Evolutionary conservation across 1,140 invertebrate species (phyloP).

Genomic region (Dysdera silvatica): DNA sequence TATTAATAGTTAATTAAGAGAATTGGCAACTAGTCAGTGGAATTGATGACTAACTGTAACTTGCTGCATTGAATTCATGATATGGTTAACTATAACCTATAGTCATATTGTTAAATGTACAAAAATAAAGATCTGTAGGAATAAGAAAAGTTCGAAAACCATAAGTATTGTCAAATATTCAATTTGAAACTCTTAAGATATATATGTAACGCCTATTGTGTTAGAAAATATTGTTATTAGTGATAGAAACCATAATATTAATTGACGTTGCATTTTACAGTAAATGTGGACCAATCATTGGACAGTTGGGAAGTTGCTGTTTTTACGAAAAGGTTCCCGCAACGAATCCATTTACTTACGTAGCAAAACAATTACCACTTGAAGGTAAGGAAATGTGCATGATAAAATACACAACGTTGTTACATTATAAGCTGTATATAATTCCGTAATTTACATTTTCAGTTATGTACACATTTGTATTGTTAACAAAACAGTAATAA

Average conservation of each 20-base stretch:
- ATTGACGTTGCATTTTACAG: background rate
- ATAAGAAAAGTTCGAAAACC: no score
- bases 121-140: no score
- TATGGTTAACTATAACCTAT: no score
- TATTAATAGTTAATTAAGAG: no score
- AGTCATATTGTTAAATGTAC: no score
- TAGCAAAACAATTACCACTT: conserved; percentile 5
- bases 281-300: conserved; percentile 11
- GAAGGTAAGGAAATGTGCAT: conserved; percentile 7
- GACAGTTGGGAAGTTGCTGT: conserved; percentile 3
- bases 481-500: background rate
- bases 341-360: background rate
- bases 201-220: no score
- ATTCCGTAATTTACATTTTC: background rate
- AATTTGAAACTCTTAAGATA: no score
- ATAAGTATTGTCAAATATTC: background rate
- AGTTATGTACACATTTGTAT: background rate
- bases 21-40: no score
- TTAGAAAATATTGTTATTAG: background rate
- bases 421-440: no score
- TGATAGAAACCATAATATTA: background rate
- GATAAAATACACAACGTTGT: no score
- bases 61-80: no score
- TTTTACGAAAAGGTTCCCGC: conserved; percentile 5
- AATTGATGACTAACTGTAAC: no score